These are phyloP conservation scores for Archips xylosteana DNA, from an alignment of 2,888 invertebrate species.

Conservation along the genomic window DNA sequence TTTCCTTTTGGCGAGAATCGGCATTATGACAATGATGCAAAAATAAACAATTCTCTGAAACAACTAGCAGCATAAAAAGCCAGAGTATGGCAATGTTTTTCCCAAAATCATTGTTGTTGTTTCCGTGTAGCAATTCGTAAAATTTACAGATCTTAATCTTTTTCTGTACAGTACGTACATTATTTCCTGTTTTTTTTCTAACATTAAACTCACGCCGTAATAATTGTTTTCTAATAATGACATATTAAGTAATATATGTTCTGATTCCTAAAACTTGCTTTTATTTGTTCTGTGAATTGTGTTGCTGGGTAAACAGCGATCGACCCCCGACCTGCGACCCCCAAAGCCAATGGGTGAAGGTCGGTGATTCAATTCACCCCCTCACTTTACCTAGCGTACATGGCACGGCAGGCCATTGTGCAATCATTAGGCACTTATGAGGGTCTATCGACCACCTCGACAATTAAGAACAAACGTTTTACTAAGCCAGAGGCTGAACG, in stretches of 20 bases:
- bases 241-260: slow-evolving; percentile 4
- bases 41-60: background rate
- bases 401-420: slow-evolving; percentile 42
- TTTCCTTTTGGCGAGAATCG: too few species aligned
- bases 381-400: slow-evolving; percentile 41
- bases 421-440: slow-evolving; percentile 12
- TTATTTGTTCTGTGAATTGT: slow-evolving; percentile 40
- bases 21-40: too few species aligned
- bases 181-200: too few species aligned
- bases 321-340: slow-evolving; percentile 17
- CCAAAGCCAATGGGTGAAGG: slow-evolving; percentile 57
- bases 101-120: too few species aligned
- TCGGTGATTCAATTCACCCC: slow-evolving; percentile 64
- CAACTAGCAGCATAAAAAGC: background rate
- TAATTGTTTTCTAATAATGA: slow-evolving; percentile 16
- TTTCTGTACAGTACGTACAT: too few species aligned
- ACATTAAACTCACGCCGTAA: too few species aligned
- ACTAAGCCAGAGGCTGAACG: background rate
- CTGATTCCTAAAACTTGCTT: slow-evolving; percentile 31
- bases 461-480: background rate
- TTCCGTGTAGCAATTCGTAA: too few species aligned
- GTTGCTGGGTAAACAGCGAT: slow-evolving; percentile 34
- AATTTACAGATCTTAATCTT: too few species aligned
- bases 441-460: background rate
- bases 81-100: too few species aligned